Base-by-base conservation (phyloP, 2,113 vertebrate species). In the Notiomystis cincta region DNA sequence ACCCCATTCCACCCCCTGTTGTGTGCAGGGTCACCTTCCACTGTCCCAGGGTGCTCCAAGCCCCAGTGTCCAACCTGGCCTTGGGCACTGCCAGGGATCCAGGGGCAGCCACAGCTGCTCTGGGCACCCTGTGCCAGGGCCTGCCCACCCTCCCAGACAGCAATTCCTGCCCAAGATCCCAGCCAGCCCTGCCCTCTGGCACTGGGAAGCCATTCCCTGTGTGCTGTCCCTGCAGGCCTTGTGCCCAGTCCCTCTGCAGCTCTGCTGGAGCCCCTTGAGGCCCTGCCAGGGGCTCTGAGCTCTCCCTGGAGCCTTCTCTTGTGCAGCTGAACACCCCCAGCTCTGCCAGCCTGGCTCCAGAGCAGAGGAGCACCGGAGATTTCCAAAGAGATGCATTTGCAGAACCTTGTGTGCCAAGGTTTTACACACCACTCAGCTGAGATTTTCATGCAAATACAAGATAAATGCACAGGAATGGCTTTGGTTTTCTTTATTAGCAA, bases 1-100 rank as follows among this genome's bases (percentile, higher is more conserved):
- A 54, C 14, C n/a, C 1, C 1, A 1, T 47, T 1, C 40, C 47
- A 51, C 0, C 4, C 11, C 10, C 23, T 35, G 21, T 25, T n/a
- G 11, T 14, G 19, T 16, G 15, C 64, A 70, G 28, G 38, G 23
- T 61, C 84, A 28, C n/a, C n/a, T 78, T 0, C 28, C 73, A n/a
- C 23, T 18, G 0, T 10, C 13, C 38, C 38, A 54, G 12, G 23
- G 0, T 11, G 38, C n/a, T 87, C 28, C 56, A 6, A 51, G 33
- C 5, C 21, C 44, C 2, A 48, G 21, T 3, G 0, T 67, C 53
- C 62, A 87, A 0, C 33, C 84, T 70, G 38, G 3, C 23, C 54
- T 20, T 3, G 38, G 45, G 2, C 64, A 87, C 38, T 78, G 2
- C 54, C 84, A 69, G 72, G 37, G 72, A 50, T 67, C 7, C 61